Evolutionary conservation across 2,797 vertebrate species (phyloP).

Genomic region (Argyrosomus regius): DNA sequence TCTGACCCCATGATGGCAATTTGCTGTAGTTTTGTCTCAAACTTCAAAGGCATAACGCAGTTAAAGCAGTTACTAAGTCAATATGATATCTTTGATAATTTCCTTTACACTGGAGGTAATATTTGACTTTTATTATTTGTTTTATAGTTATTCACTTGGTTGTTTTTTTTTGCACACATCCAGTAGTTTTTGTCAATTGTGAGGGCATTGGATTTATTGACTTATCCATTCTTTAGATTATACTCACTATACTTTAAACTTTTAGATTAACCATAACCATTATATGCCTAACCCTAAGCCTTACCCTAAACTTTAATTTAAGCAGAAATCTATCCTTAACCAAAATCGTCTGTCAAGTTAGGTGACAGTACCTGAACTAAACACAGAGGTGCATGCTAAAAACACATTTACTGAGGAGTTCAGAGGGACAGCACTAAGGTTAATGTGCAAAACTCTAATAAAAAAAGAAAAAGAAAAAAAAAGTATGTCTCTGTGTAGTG

Average conservation of each 20-base stretch:
- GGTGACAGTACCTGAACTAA: background rate
- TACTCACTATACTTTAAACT: background rate
- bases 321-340: background rate
- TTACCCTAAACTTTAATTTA: background rate
- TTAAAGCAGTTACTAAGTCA: background rate
- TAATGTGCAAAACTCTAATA: background rate
- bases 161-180: background rate
- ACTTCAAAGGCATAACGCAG: background rate
- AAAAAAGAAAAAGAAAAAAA: background rate
- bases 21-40: background rate
- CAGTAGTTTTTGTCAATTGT: background rate
- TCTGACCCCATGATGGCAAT: slow-evolving; percentile 1
- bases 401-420: background rate
- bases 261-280: background rate
- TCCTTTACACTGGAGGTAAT: background rate
- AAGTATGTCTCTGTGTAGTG: background rate
- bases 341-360: background rate
- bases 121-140: background rate
- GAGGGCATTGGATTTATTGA: background rate
- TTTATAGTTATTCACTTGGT: background rate
- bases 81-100: background rate
- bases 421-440: background rate
- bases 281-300: background rate
- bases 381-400: background rate
- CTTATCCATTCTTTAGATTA: background rate